phyloP scores from a whole-genome alignment of 2,888 invertebrate genomes.

The Calliphora vomitoria region DNA sequence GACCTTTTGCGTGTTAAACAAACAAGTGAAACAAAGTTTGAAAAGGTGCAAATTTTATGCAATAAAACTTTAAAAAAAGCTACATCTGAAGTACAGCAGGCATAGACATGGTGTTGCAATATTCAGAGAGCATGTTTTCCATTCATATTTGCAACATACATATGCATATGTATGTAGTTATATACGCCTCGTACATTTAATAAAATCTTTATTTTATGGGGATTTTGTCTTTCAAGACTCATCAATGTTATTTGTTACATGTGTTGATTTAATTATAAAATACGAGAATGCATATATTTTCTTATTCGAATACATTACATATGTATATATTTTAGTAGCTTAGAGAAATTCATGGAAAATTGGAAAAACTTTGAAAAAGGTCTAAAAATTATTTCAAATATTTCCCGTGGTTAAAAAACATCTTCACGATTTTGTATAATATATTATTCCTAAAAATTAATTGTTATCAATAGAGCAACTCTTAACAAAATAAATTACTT shows the following conservation, averaged over 20 bases:
- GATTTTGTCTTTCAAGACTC: constrained; percentile 58
- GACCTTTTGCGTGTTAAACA: constrained; percentile 82
- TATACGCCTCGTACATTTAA: constrained; percentile 9
- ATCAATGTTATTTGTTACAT: constrained; percentile 50
- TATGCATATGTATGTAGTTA: too few species aligned
- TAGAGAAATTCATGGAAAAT: neutral
- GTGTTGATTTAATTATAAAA: constrained; percentile 54
- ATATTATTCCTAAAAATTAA: too few species aligned
- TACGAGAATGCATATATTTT: constrained; percentile 2
- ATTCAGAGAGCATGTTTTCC: constrained; percentile 29
- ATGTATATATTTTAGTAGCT: neutral
- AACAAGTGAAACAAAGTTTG: constrained; percentile 78
- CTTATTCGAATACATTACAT: neutral
- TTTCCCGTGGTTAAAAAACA: too few species aligned
- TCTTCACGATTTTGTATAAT: too few species aligned
- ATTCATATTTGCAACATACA: constrained; percentile 35
- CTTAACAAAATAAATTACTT: neutral
- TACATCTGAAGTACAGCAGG: neutral
- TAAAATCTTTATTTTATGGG: constrained; percentile 60
- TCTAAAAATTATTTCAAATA: too few species aligned
- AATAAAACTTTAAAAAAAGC: constrained; percentile 18
- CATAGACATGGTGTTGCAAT: constrained; percentile 26
- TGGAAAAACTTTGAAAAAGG: neutral
- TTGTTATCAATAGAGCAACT: too few species aligned
- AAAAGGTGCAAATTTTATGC: constrained; percentile 72